Percentiles rank a stretch among this genome's conserved stretches.
These are phyloP conservation scores for Gnathochromis pfefferi DNA, from an alignment of 2,113 vertebrate species.

Conservation along the genomic window DNA sequence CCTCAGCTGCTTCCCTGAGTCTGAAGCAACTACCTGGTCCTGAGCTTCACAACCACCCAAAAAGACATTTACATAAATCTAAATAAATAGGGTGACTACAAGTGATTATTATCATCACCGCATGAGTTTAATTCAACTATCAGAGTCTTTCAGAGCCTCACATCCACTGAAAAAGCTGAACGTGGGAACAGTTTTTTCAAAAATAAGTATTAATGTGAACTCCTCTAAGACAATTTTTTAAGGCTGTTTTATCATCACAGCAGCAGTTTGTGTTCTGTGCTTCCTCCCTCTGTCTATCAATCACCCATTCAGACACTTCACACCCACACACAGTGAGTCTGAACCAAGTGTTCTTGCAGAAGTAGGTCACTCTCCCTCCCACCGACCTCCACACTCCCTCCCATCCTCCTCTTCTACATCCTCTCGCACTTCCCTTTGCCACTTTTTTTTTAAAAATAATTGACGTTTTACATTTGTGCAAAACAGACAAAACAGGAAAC, in stretches of 20 bases:
- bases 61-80: accelerated
- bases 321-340: conserved; percentile 6
- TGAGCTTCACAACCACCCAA: background rate
- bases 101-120: background rate
- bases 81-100: background rate
- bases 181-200: background rate
- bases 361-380: conserved; percentile 44
- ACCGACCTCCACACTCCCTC: background rate
- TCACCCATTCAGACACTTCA: conserved; percentile 37
- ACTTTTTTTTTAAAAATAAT: background rate
- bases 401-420: background rate
- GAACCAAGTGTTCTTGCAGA: conserved; percentile 53
- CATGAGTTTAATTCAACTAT: background rate
- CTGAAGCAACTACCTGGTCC: background rate
- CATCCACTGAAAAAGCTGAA: background rate
- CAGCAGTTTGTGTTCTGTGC: background rate
- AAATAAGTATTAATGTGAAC: background rate
- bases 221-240: background rate
- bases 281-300: conserved; percentile 27
- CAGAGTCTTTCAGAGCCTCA: accelerated
- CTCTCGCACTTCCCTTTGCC: background rate
- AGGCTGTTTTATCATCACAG: background rate
- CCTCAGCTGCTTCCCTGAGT: background rate
- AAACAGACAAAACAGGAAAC: background rate
- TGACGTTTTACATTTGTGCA: background rate